Evolutionary conservation across 2,797 vertebrate species (phyloP).

Genomic region (Poeciliopsis paucimaculata): DNA sequence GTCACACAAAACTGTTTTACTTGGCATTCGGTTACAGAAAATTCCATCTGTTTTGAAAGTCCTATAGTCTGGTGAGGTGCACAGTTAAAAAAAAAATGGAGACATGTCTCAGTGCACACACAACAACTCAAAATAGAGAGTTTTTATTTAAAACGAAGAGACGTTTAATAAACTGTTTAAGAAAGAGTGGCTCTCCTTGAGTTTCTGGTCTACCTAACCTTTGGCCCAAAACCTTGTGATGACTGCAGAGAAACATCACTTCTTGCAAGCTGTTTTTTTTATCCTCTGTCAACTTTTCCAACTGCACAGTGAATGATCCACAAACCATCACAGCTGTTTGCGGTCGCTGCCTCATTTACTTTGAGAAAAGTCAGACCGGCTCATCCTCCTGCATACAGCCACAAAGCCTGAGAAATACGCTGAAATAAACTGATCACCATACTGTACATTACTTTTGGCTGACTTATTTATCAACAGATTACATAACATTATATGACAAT

Average conservation of each 20-base stretch:
- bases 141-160: slow-evolving; percentile 57
- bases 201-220: slow-evolving; percentile 19
- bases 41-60: slow-evolving; percentile 21
- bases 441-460: not conserved
- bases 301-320: slow-evolving; percentile 31
- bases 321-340: slow-evolving; percentile 69
- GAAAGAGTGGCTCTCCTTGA: slow-evolving; percentile 31
- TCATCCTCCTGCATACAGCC: not conserved
- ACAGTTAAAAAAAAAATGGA: slow-evolving; percentile 20
- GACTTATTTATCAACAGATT: not conserved
- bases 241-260: slow-evolving; percentile 54
- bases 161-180: slow-evolving; percentile 64
- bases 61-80: not conserved
- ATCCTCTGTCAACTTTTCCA: slow-evolving; percentile 54
- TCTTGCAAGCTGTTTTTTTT: slow-evolving; percentile 32
- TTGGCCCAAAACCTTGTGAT: slow-evolving; percentile 41
- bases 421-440: too few species aligned
- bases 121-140: slow-evolving; percentile 32
- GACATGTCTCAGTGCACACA: slow-evolving; percentile 24
- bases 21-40: slow-evolving; percentile 41
- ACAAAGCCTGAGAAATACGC: not conserved
- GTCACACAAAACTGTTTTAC: slow-evolving; percentile 40
- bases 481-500: too few species aligned
- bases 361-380: slow-evolving; percentile 4
- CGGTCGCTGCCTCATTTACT: slow-evolving; percentile 39